Base-by-base conservation (phyloP, 2,888 invertebrate genomes). In the Miltochrista miniata region DNA sequence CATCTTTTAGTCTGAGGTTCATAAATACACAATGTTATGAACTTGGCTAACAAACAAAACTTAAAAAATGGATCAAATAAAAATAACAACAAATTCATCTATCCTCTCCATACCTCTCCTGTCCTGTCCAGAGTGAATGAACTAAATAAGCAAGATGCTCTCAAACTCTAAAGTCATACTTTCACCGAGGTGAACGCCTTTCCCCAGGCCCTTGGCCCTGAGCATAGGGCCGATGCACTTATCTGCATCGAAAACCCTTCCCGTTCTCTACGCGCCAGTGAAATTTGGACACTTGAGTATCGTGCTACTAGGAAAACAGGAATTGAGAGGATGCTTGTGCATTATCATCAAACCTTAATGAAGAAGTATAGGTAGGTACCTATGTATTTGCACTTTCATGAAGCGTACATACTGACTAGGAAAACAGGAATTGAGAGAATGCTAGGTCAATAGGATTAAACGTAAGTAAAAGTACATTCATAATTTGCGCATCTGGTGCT, bases 151-250 rank as follows among this genome's bases (percentile, higher is more conserved):
- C 77, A 78, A 86, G 87, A 87, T 86, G 86, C 70, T 79, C 69
- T 51, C 39, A 51, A 51, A 47, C 39, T 78, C 80, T 69, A 65
- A 80, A 76, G 74, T 72, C 80, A 76, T 82, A 89, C 89, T 90
- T 89, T 90, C 89, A 86, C 89, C 87, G 85, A 68, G 90, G 85
- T 87, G 72, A 86, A 83, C 76, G 86, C 71, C 86, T 85, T 78
- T 53, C 43, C 47, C 31, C 54, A 74, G 81, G 83, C 79, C 82
- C 76, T 79, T 78, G 79, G 76, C 79, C 79, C 77, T 73, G 52
- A 70, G 45, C 39, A 43, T 31, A 24, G 43, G 76, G 74, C 64
- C 81, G 72, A 72, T 77, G 84, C 81, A 83, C 83, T 83, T 81
- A 83, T 82, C 79, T 80, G 81, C 79, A 80, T 70, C 68, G 50